These are phyloP conservation scores for Drosophila seguyi DNA, from an alignment of 1,140 invertebrate genomes.

Conservation along the genomic window DNA sequence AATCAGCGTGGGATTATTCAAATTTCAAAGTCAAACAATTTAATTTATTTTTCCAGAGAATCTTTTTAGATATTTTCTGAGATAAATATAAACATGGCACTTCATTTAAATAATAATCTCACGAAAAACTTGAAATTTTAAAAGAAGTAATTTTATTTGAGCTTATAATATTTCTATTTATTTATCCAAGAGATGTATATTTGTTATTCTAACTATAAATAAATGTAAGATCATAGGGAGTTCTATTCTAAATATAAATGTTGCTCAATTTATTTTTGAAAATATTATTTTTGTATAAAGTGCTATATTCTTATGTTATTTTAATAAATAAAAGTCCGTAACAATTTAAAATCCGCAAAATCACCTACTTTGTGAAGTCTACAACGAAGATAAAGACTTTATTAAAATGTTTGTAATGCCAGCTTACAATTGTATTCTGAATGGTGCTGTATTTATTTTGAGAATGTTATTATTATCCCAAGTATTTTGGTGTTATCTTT, in stretches of 20 bases:
- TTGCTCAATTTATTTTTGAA: background rate
- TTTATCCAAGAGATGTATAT: background rate
- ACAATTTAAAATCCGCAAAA: background rate
- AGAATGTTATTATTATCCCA: slow-evolving; percentile 18
- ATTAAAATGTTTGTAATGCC: background rate
- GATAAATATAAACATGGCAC: slow-evolving; percentile 3
- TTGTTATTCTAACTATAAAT: background rate
- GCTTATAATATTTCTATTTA: background rate
- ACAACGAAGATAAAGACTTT: background rate
- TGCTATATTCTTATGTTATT: background rate
- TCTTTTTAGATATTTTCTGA: background rate
- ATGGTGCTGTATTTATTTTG: background rate
- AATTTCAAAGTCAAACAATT: background rate
- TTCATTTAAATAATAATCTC: background rate
- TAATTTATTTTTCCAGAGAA: background rate
- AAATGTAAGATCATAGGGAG: background rate
- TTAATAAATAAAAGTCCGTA: background rate
- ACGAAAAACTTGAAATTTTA: too few species aligned
- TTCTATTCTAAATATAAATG: background rate
- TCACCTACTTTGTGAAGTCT: background rate
- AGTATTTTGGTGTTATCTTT: slow-evolving; percentile 11
- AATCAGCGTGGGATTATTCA: slow-evolving; percentile 16
- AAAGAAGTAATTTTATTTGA: too few species aligned
- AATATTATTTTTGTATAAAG: background rate
- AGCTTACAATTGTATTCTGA: background rate